A percentile compares a stretch with the other conserved stretches of the same genome.
Evolutionary conservation across 2,888 invertebrate genomes (phyloP).

Genomic region (Sympetrum striolatum): DNA sequence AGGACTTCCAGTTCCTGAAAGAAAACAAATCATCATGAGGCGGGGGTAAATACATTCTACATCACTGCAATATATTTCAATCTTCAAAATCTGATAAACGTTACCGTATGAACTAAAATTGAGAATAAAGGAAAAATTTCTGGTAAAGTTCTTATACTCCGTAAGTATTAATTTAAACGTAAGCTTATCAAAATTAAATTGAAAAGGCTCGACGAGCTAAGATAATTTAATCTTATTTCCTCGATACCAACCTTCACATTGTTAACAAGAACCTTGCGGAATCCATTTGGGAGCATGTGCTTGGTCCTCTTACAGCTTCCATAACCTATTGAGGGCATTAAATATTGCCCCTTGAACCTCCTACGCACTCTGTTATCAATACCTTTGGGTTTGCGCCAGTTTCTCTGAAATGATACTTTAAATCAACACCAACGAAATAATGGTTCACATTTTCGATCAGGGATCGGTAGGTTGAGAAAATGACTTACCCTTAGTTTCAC

Average conservation of each 20-base stretch:
- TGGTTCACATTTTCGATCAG: too few relatives aligned
- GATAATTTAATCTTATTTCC: too few relatives aligned
- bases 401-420: slow-evolving; percentile 67
- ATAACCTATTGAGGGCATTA: slow-evolving; percentile 99
- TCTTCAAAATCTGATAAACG: neutral
- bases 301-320: slow-evolving; percentile 93
- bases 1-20: slow-evolving; percentile 92
- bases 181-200: too few relatives aligned
- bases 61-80: too few relatives aligned
- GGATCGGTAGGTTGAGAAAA: neutral
- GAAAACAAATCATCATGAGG: neutral
- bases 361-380: slow-evolving; percentile 99
- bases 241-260: slow-evolving; percentile 74
- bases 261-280: slow-evolving; percentile 92
- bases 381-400: slow-evolving; percentile 99
- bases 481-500: slow-evolving; percentile 83
- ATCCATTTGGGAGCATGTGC: slow-evolving; percentile 97
- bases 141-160: too few relatives aligned
- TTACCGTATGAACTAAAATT: too few relatives aligned
- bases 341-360: slow-evolving; percentile 97
- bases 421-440: neutral
- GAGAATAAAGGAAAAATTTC: neutral
- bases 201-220: neutral
- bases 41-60: too few relatives aligned
- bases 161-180: too few relatives aligned